Conservation (phyloP, 2,888 invertebrate genomes). For the Elgonia sp. region DNA sequence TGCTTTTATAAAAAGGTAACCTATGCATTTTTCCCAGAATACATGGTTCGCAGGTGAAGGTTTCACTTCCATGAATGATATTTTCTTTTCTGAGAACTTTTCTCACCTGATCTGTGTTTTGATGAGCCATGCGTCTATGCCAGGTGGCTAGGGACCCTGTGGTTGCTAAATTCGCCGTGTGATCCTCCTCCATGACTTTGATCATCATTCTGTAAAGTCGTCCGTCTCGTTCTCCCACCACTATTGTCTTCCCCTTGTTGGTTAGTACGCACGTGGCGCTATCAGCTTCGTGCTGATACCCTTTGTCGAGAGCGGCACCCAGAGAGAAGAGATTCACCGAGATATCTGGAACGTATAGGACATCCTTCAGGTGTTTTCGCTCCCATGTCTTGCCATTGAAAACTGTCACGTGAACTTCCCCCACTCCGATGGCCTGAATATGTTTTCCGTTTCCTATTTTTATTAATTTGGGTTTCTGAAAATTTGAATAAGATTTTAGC, state of each 20-base stretch:
- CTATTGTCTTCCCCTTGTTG: constrained; percentile 20
- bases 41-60: constrained; percentile 23
- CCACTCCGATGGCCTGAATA: constrained; percentile 67
- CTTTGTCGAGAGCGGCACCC: constrained; percentile 44
- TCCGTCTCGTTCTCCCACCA: constrained; percentile 41
- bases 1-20: constrained; percentile 62
- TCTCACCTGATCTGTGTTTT: constrained; percentile 65
- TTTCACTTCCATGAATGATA: not conserved
- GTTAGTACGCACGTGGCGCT: not conserved
- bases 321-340: constrained; percentile 46
- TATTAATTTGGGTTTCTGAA: constrained; percentile 17
- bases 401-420: constrained; percentile 74
- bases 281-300: constrained; percentile 10
- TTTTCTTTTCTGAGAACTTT: constrained; percentile 6
- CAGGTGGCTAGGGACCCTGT: constrained; percentile 10
- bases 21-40: constrained; percentile 72
- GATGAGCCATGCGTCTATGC: constrained; percentile 68
- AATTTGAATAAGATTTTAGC: not conserved
- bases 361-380: constrained; percentile 19
- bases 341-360: constrained; percentile 35
- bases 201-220: constrained; percentile 44
- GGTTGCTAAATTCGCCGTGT: constrained; percentile 6
- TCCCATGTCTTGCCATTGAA: constrained; percentile 72
- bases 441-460: constrained; percentile 65
- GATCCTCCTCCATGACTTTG: not conserved